These are phyloP conservation scores for Drosophila ustulata DNA, from an alignment of 2,888 invertebrate genomes.

Conservation along the genomic window DNA sequence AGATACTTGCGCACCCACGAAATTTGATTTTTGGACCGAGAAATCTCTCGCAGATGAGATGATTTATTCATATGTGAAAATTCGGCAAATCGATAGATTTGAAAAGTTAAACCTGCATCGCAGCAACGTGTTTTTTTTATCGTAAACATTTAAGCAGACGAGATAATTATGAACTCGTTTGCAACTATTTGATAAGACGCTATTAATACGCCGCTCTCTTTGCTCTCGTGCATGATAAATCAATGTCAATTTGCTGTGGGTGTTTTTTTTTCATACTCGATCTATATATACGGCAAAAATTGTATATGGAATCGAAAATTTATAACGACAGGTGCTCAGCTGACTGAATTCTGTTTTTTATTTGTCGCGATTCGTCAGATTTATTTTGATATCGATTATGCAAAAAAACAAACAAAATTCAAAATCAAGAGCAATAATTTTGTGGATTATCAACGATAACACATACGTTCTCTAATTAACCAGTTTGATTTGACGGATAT, in stretches of 20 bases:
- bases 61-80: constrained; percentile 56
- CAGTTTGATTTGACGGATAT: constrained; percentile 37
- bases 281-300: constrained; percentile 5
- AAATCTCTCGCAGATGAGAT: constrained; percentile 47
- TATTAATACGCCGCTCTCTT: constrained; percentile 1
- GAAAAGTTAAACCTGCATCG: no score
- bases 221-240: constrained; percentile 51
- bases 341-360: no score
- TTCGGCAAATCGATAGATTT: constrained; percentile 16
- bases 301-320: constrained; percentile 63
- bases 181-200: neutral
- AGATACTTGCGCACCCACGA: constrained; percentile 13
- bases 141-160: constrained; percentile 43
- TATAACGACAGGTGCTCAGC: constrained; percentile 71
- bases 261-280: constrained; percentile 8
- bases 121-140: no score
- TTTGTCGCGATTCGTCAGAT: constrained; percentile 39
- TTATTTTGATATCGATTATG: constrained; percentile 36
- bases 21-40: constrained; percentile 34
- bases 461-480: constrained; percentile 25
- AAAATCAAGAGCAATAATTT: constrained; percentile 51
- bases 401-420: constrained; percentile 9
- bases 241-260: constrained; percentile 44
- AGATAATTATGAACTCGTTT: constrained; percentile 45
- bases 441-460: constrained; percentile 48